Evolutionary conservation across 2,888 invertebrate species (phyloP).

Genomic region (Eulithis testata): DNA sequence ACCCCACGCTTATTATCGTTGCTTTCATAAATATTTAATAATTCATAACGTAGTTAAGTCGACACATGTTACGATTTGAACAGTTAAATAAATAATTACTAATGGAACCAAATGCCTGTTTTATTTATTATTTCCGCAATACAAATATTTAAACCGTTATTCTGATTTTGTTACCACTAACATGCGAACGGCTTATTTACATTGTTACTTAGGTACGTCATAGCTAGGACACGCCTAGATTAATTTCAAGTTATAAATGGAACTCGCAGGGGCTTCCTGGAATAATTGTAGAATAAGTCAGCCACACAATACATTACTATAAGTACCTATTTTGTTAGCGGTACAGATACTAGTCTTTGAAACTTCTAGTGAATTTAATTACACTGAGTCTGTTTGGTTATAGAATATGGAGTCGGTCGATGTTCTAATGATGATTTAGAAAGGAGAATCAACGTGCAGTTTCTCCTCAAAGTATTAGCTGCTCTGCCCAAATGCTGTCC

Average conservation of each 20-base stretch:
- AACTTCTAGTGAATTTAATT: no score
- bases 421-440: not conserved
- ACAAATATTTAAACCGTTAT: conserved; percentile 19
- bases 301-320: no score
- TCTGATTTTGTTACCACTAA: conserved; percentile 16
- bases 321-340: no score
- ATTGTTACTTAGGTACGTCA: not conserved
- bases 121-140: conserved; percentile 25
- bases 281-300: no score
- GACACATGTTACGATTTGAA: conserved; percentile 14
- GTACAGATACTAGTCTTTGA: no score
- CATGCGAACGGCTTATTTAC: conserved; percentile 1
- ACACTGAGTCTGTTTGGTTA: no score
- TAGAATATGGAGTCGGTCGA: no score
- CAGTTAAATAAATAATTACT: conserved; percentile 19
- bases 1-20: not conserved
- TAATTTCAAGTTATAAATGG: no score
- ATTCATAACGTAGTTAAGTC: conserved; percentile 7
- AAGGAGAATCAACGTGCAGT: conserved; percentile 9
- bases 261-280: no score
- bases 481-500: conserved; percentile 22
- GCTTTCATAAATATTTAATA: not conserved
- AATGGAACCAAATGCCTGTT: conserved; percentile 20
- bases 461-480: conserved; percentile 27
- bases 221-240: not conserved